Evolutionary conservation across 2,113 vertebrate species (phyloP).

Genomic region (Tragelaphus strepsiceros): DNA sequence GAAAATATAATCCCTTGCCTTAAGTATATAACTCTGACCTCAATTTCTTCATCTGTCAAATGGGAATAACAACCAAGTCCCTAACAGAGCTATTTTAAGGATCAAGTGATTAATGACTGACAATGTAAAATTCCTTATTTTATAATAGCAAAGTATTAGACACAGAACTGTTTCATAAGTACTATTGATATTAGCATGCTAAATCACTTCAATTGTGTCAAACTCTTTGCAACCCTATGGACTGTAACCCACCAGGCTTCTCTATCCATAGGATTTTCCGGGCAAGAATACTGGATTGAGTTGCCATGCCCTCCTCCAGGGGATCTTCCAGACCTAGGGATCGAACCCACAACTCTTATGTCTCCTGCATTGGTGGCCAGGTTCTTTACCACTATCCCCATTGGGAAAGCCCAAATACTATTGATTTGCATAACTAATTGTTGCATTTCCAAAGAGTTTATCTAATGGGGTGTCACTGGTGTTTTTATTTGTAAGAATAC

Average conservation of each 20-base stretch:
- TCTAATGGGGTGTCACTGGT: neutral
- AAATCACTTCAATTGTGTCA: neutral
- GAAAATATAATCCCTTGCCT: neutral
- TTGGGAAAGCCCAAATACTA: neutral
- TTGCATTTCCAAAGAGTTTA: neutral
- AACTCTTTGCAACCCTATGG: neutral
- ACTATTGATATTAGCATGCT: neutral
- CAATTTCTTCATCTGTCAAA: neutral
- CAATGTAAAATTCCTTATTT: neutral
- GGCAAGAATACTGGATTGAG: neutral
- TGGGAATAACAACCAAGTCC: neutral
- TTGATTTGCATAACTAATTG: neutral
- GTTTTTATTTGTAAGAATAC: neutral
- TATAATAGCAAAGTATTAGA: neutral
- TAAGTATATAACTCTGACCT: neutral
- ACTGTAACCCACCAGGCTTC: neutral
- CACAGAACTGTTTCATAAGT: neutral
- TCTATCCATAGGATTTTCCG: neutral
- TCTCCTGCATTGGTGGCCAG: neutral
- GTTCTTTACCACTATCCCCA: neutral
- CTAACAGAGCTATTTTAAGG: neutral
- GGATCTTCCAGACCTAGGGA: neutral
- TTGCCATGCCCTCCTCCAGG: neutral
- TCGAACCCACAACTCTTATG: neutral
- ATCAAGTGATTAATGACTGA: neutral